phyloP scores from a whole-genome alignment of 2,113 vertebrate genomes.

The Heterotilapia buettikoferi region DNA sequence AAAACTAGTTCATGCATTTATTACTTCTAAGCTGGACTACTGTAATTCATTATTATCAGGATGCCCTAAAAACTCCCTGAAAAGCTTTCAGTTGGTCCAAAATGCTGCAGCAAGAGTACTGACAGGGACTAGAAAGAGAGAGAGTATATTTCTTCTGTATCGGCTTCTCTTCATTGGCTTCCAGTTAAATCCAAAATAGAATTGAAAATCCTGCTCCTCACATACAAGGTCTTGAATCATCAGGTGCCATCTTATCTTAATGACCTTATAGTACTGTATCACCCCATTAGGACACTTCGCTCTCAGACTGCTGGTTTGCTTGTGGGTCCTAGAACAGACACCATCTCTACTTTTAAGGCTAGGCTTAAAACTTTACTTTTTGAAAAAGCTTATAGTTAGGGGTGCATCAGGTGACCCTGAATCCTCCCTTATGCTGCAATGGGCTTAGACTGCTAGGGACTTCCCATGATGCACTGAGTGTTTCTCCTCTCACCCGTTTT shows the following conservation, averaged over 20 bases:
- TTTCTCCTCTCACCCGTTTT: not conserved
- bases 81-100: not conserved
- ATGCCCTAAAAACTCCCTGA: not conserved
- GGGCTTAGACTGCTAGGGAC: not conserved
- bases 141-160: not conserved
- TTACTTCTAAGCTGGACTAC: not conserved
- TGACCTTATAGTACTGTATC: fast-evolving
- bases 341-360: not conserved
- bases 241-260: not conserved
- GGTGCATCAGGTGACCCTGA: not conserved
- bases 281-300: not conserved
- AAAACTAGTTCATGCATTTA: not conserved
- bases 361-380: not conserved
- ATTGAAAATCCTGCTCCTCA: not conserved
- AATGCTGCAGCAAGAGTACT: fast-evolving
- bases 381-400: not conserved
- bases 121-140: not conserved
- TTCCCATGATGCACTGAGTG: not conserved
- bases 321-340: not conserved
- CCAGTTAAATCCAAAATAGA: fast-evolving
- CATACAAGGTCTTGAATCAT: fast-evolving
- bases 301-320: not conserved
- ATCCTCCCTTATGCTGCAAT: not conserved
- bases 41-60: fast-evolving
- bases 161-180: fast-evolving